Base-by-base conservation (phyloP, 2,888 invertebrate genomes). In the Ethmia dodecea region DNA sequence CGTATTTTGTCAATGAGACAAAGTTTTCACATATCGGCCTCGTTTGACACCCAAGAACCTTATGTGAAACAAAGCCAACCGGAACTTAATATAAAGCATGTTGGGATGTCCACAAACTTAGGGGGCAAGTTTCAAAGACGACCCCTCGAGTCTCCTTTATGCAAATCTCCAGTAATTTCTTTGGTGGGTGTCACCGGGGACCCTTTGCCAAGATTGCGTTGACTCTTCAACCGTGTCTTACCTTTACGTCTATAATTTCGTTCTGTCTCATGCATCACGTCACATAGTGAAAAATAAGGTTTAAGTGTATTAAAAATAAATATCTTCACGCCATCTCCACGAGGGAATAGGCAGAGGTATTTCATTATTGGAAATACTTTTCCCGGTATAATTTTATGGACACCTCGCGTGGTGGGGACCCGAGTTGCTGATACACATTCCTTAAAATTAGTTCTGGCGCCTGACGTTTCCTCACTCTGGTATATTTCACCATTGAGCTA, bases 91-190 rank as follows among this genome's bases (percentile, higher is more conserved):
- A 76, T 74, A 67, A 65, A 70, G 69, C 72, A 68, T 72, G 73
- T 75, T 65, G 67, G 63, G 64, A 63, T 73, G 71, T 72, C 72
- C 73, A 67, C 73, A 68, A 75, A 79, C 72, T 77, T 70, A 55
- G 60, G 49, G 69, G 69, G 58, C 54, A 55, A 79, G 72, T 76
- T 77, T 72, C 78, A 74, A 77, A 79, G 77, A 67, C 67, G 64
- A 62, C 70, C 80, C 71, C 75, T 57, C 46, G 74, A 70, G 71
- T 74, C 75, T 74, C 76, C 76, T 80, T 80, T 79, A 83, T 80
- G 81, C 72, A 79, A 83, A 80, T 80, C 69, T 69, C 54, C 64
- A 64, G 77, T 78, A 79, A 80, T 79, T 81, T 76, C 78, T 75
- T 75, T 69, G 69, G 78, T 71, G 73, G 69, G 70, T 72, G 71